Percentiles rank a stretch among this genome's conserved stretches.
Evolutionary conservation across 2,797 vertebrate species (phyloP).

Genomic region (Poecilia velifera): DNA sequence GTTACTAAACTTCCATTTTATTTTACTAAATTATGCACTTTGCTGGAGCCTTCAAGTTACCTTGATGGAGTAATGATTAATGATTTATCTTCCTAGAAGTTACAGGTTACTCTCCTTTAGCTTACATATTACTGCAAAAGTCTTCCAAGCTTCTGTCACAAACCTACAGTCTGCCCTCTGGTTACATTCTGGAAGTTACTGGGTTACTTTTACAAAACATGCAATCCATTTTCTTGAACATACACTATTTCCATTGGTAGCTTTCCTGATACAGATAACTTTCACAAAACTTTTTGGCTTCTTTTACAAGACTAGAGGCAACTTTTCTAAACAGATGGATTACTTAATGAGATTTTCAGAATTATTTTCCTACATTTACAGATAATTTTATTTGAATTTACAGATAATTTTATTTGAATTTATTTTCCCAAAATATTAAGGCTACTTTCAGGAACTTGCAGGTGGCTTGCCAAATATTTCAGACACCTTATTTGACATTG

Average conservation of each 20-base stretch:
- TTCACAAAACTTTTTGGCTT: background rate
- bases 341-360: background rate
- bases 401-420: background rate
- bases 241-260: background rate
- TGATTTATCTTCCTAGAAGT: background rate
- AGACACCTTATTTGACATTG: background rate
- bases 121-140: background rate
- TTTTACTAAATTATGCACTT: background rate
- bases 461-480: background rate
- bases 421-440: background rate
- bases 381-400: background rate
- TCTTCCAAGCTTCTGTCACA: background rate
- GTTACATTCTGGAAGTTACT: background rate
- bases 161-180: background rate
- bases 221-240: background rate
- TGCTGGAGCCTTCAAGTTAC: background rate
- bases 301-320: background rate
- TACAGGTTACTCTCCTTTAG: background rate
- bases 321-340: background rate
- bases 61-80: background rate
- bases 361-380: background rate
- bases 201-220: background rate
- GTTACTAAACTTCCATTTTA: background rate
- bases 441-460: background rate
- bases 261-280: background rate